Evolutionary conservation across 2,113 vertebrate genomes (phyloP).

Genomic region (Geococcyx californianus): DNA sequence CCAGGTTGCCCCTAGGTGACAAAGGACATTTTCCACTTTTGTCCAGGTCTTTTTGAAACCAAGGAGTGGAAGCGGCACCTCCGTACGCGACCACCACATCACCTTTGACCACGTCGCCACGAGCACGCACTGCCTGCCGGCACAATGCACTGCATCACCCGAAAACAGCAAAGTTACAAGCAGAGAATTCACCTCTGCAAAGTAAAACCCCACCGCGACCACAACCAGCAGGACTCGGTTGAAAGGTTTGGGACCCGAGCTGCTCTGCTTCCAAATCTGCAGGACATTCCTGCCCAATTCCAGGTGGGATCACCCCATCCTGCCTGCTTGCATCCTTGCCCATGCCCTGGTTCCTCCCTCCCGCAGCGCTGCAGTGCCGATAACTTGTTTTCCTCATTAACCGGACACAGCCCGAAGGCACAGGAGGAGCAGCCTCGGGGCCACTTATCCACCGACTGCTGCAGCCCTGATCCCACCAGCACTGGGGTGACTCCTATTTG

Average conservation of each 20-base stretch:
- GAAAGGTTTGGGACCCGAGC: not conserved
- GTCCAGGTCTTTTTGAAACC: not conserved
- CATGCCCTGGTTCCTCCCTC: not conserved
- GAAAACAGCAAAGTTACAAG: not conserved
- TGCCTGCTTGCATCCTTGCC: not conserved
- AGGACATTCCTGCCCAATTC: not conserved
- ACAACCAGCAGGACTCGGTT: not conserved
- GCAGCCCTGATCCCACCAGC: conserved; percentile 14
- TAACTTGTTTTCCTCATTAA: not conserved
- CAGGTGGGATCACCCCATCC: not conserved
- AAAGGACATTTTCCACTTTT: not conserved
- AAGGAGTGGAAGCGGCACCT: not conserved
- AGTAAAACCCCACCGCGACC: not conserved
- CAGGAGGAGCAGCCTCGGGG: not conserved
- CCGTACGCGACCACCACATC: fast-evolving
- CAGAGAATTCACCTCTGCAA: not conserved
- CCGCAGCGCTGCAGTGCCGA: conserved; percentile 9
- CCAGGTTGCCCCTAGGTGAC: not conserved
- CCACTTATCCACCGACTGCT: not conserved
- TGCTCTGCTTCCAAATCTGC: fast-evolving
- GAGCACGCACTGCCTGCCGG: not conserved
- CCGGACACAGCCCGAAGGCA: not conserved
- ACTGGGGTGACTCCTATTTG: not conserved
- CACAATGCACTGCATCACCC: not conserved
- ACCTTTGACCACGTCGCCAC: not conserved